Evolutionary conservation across 2,797 vertebrate species (phyloP), one percentile per base, ranked within the genome.

Genomic region (Cuniculus paca): DNA sequence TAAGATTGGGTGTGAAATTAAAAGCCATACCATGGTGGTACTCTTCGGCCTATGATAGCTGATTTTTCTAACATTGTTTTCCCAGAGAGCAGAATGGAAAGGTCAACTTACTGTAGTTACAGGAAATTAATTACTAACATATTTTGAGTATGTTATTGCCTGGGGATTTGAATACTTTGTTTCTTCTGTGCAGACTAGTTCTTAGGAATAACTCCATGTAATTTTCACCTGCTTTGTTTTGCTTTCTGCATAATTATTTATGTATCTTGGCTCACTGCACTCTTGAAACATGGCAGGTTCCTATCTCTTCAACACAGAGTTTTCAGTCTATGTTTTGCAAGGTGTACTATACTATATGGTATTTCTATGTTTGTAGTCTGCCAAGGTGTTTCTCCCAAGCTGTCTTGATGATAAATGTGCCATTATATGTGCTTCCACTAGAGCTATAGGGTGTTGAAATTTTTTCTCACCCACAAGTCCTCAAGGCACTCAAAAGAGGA

Each of bases 401-500:
- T 92, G 14, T 16, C 63, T 88, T 77, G 61, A 83, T 70, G 54
- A 86, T 79, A 92, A 90, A 58, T 54, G 6, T 50, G 56, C 34
- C 60, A 48, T 77, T 60, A 58, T 72, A 50, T 88, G 28, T 90
- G 45, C 92, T 74, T 86, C 84, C n/a, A 80, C 17, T 70, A 77
- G 50, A 91, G 20, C 42, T 86, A 48, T 11, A 65, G 94, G 26
- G 17, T 17, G 82, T 24, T 97, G 50, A 86, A 28, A 31, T 50
- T 61, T 89, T 92, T 91, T 94, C 79, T 95, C 48, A 36, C 60
- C 89, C 85, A 88, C n/a, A 91, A 92, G 56, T 96, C 84, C 48
- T 89, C n/a, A 94, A 93, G 84, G 48, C 60, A 34, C 85, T 94
- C 86, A 79, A 91, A 95, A 95, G 72, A 80, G 94, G 74, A 97